These are phyloP conservation scores for Pseudorectes ferrugineus DNA, from an alignment of 2,113 vertebrate species.

Conservation along the genomic window DNA sequence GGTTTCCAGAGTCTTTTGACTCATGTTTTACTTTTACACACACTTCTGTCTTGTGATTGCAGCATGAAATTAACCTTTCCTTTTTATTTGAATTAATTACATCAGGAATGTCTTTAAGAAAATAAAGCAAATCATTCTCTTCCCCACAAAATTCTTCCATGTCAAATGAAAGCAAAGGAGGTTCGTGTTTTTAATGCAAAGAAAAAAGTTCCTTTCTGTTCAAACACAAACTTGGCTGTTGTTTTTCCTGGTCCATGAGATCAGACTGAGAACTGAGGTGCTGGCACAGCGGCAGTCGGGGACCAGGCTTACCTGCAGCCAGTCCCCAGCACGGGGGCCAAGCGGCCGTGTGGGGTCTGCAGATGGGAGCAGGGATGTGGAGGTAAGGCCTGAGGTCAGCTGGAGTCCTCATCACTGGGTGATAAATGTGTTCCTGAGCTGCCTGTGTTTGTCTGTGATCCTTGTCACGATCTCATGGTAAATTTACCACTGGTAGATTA, in stretches of 20 bases:
- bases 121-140: background rate
- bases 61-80: background rate
- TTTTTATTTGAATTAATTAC: background rate
- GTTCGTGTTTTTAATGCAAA: background rate
- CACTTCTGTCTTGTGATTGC: background rate
- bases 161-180: background rate
- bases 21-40: background rate
- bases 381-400: background rate
- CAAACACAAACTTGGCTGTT: background rate
- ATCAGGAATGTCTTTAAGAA: background rate
- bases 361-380: background rate
- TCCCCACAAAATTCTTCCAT: background rate
- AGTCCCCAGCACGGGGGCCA: fast-evolving
- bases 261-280: background rate
- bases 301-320: background rate
- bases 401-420: background rate
- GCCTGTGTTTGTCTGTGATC: background rate
- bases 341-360: fast-evolving
- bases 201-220: background rate
- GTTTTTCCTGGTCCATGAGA: background rate
- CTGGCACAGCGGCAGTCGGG: background rate
- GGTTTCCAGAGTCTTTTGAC: background rate
- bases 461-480: slow-evolving; percentile 25
- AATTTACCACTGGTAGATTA: slow-evolving; percentile 26
- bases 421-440: background rate